phyloP scores from a whole-genome alignment of 2,888 invertebrate species.

The Andrena camellia region DNA sequence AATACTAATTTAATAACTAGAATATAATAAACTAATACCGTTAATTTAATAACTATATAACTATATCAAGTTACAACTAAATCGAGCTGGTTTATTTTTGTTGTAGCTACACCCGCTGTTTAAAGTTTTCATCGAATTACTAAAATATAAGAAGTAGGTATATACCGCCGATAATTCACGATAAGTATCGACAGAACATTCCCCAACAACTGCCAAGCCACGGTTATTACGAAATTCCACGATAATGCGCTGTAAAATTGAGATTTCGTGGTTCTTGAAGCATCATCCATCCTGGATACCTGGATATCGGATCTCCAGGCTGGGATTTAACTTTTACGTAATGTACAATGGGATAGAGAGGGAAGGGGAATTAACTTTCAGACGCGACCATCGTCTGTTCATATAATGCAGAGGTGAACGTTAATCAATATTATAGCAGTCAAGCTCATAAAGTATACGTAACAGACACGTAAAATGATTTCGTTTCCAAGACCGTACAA shows the following conservation, averaged over 20 bases:
- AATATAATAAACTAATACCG: not conserved
- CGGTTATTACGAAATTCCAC: constrained; percentile 65
- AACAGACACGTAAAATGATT: not conserved
- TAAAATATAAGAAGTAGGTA: constrained; percentile 47
- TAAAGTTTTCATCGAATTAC: constrained; percentile 73
- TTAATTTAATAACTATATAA: not conserved
- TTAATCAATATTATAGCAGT: constrained; percentile 20
- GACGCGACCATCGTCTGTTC: no score
- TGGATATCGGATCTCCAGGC: constrained; percentile 6
- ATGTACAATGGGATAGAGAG: no score
- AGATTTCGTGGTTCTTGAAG: constrained; percentile 22
- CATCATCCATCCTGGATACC: constrained; percentile 10
- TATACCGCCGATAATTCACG: constrained; percentile 42
- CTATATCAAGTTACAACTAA: not conserved
- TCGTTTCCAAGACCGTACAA: not conserved
- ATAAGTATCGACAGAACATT: constrained; percentile 27
- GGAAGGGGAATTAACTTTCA: no score
- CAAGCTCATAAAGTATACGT: constrained; percentile 3
- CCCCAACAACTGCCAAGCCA: constrained; percentile 4
- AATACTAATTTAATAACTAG: no score
- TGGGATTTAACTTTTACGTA: constrained; percentile 19
- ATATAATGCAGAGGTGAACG: constrained; percentile 17
- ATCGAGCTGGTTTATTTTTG: not conserved
- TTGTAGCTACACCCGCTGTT: not conserved
- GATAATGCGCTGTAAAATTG: constrained; percentile 35